Base-by-base conservation (phyloP, 2,888 invertebrate species). In the Papilio gigon region DNA sequence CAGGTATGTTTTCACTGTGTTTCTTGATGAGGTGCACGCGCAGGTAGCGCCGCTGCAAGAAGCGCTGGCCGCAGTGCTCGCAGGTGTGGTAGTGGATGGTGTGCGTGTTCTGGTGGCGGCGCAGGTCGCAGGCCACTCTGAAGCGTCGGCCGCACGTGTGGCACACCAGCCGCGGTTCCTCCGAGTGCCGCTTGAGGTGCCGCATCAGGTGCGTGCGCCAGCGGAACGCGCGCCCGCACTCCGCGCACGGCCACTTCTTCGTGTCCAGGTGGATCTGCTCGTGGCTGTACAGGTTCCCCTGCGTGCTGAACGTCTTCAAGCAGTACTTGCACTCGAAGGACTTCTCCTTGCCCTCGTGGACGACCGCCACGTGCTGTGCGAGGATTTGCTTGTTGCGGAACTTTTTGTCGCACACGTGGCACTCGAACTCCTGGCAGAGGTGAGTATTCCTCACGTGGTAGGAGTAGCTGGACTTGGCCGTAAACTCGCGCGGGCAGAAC, bases 381-480 rank as follows among this genome's bases (percentile, higher is more conserved):
- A 93, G 83, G n/a, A 84, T 80, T 9, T 81, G 83, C 70, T 87
- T 89, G 56, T 90, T 88, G 0, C 88, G 87, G 76, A 93, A 93
- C 58, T 80, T 84, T 44, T 87, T 83, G 0, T 88, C 89, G 78
- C 94, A 93, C 50, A 86, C 80, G 5, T 85, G 84, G 75, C 94
- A 94, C 42, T 82, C 82, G 78, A 92, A 88, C 66, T 90, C 88
- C 70, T 89, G 88, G 27, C 82, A 79, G 0, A 79, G 80, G 79
- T 94, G 93, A 12, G 84, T 83, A 76, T 93, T 85, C 71, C 90
- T 92, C 71, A 93, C 76, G 76, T 94, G 94, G 74, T 93, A 93
- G 77, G 90, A 90, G 71, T 92, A 87, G 76, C 91, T 91, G 2
- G 92, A 92, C 0, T 88, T 78, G n/a, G 89, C 89, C 1, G 78